These are phyloP conservation scores for Danio rerio DNA, from an alignment of 2,113 vertebrate species.

Conservation along the genomic window GRCz12tu NC_133176.1:15323501-15324000, in stretches of 20 bases:
- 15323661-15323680: constrained; percentile 2
- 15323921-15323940: too few relatives aligned
- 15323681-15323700: not conserved
- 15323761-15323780: not conserved
- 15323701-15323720: not conserved
- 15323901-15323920: too few relatives aligned
- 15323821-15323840: not conserved
- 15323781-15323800: not conserved
- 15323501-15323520: constrained; percentile 23
- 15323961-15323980: too few relatives aligned
- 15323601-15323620: not conserved
- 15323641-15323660: constrained; percentile 17
- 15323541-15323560: constrained; percentile 2
- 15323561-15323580: not conserved
- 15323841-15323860: too few relatives aligned
- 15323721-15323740: not conserved
- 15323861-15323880: too few relatives aligned
- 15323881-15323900: too few relatives aligned
- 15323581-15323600: not conserved
- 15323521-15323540: not conserved
- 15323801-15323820: not conserved
- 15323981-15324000: too few relatives aligned
- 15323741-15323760: constrained; percentile 1
- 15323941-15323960: too few relatives aligned
- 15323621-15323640: constrained; percentile 20